Evolutionary conservation across 2,113 vertebrate species (phyloP).

Genomic region (Carassius auratus): DNA sequence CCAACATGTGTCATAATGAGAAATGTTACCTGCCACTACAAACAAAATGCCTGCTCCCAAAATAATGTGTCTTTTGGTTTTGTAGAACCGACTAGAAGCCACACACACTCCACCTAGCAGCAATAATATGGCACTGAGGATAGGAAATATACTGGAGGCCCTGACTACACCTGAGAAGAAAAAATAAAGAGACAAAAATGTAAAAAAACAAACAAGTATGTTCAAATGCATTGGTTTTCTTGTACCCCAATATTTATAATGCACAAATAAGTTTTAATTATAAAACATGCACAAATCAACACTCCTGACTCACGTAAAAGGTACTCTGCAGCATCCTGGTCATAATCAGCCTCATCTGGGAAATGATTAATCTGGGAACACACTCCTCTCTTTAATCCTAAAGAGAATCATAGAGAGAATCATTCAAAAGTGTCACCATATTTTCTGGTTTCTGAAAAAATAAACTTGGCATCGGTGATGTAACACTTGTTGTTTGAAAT

Average conservation of each 20-base stretch:
- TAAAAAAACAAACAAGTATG: no score
- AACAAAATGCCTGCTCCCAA: slow-evolving; percentile 92
- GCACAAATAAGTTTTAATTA: background rate
- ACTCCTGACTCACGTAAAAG: slow-evolving; percentile 81
- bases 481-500: background rate
- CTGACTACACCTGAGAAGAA: slow-evolving; percentile 84
- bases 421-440: background rate
- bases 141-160: slow-evolving; percentile 94
- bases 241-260: background rate
- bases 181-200: background rate
- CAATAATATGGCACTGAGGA: slow-evolving; percentile 91
- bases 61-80: slow-evolving; percentile 89
- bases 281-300: slow-evolving; percentile 21
- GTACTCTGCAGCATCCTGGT: slow-evolving; percentile 92
- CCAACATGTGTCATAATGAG: background rate
- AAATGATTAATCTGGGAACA: slow-evolving; percentile 95
- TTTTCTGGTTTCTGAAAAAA: background rate
- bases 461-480: background rate
- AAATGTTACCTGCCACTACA: slow-evolving; percentile 86
- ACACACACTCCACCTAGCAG: slow-evolving; percentile 92
- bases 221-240: background rate
- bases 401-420: background rate
- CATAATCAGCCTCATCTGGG: slow-evolving; percentile 92
- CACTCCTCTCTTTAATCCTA: slow-evolving; percentile 76
- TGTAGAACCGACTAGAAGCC: slow-evolving; percentile 89